These are phyloP conservation scores for Apeltes quadracus DNA, from an alignment of 2,113 vertebrate genomes.

Conservation along the genomic window DNA sequence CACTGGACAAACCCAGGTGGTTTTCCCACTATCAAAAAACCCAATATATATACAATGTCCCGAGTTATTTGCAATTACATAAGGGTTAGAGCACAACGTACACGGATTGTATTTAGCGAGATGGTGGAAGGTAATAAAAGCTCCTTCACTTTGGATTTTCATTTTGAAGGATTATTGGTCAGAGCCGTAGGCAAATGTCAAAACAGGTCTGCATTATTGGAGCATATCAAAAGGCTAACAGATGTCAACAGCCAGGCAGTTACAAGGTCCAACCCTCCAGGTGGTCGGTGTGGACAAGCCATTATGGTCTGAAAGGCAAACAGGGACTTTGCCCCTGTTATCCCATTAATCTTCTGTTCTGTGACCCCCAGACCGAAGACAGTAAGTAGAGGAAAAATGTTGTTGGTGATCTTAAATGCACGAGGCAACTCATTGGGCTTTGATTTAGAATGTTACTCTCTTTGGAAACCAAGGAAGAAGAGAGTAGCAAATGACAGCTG, in stretches of 20 bases:
- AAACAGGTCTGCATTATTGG: background rate
- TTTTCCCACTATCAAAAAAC: slow-evolving; percentile 4
- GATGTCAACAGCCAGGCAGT: slow-evolving; percentile 23
- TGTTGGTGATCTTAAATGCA: slow-evolving; percentile 55
- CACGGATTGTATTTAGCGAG: background rate
- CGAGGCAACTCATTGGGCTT: slow-evolving; percentile 45
- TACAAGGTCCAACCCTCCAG: slow-evolving; percentile 37
- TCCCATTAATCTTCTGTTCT: slow-evolving; percentile 54
- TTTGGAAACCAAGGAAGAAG: slow-evolving; percentile 19
- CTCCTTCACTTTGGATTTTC: background rate
- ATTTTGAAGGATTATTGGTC: background rate
- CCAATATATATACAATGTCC: background rate
- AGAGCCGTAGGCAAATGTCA: background rate
- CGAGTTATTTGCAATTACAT: background rate
- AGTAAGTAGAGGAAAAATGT: slow-evolving; percentile 45
- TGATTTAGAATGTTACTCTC: slow-evolving; percentile 51
- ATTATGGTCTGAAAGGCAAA: slow-evolving; percentile 39
- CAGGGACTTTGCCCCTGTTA: slow-evolving; percentile 20
- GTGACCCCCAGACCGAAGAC: slow-evolving; percentile 41
- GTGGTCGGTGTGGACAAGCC: slow-evolving; percentile 44
- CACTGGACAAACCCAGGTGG: background rate
- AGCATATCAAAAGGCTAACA: background rate
- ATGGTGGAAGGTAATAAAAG: background rate
- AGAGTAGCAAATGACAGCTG: slow-evolving; percentile 1
- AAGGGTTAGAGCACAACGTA: background rate